phyloP scores from a whole-genome alignment of 2,888 invertebrate genomes.

The Cataglyphis livida region DNA sequence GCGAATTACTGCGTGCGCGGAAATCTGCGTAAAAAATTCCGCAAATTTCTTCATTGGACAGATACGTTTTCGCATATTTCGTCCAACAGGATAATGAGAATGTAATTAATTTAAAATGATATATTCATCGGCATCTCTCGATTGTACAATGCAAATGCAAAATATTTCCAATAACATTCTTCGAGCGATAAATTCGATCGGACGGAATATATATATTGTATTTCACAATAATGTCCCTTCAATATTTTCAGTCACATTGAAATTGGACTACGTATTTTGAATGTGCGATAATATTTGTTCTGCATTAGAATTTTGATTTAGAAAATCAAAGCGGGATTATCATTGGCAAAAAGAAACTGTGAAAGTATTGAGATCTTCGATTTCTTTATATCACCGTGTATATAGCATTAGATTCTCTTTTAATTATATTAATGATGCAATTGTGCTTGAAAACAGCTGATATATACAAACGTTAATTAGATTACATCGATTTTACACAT shows the following conservation, averaged over 20 bases:
- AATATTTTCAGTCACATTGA: not conserved
- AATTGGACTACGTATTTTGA: not conserved
- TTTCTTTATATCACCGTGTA: not conserved
- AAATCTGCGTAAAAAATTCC: constrained; percentile 38
- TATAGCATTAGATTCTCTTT: constrained; percentile 20
- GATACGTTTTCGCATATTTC: constrained; percentile 6
- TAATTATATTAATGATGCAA: not conserved
- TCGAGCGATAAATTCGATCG: not conserved
- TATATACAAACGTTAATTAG: not conserved
- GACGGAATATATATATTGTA: not conserved
- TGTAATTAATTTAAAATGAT: constrained; percentile 36
- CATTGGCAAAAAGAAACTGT: constrained; percentile 31
- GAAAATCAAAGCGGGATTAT: constrained; percentile 29
- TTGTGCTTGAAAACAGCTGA: not conserved
- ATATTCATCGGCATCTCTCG: not conserved
- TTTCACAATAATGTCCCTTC: not conserved
- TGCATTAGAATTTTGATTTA: constrained; percentile 45
- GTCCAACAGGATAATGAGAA: constrained; percentile 24
- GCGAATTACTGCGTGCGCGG: constrained; percentile 21
- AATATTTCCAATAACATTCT: constrained; percentile 39
- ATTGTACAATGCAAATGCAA: not conserved
- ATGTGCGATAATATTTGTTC: not conserved
- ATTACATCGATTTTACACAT: not conserved
- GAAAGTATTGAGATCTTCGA: constrained; percentile 31
- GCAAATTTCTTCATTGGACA: constrained; percentile 13